A percentile compares a stretch with the other conserved stretches of the same genome.
Conservation (phyloP, 2,113 vertebrate species). For the Lagopus leucura region DNA sequence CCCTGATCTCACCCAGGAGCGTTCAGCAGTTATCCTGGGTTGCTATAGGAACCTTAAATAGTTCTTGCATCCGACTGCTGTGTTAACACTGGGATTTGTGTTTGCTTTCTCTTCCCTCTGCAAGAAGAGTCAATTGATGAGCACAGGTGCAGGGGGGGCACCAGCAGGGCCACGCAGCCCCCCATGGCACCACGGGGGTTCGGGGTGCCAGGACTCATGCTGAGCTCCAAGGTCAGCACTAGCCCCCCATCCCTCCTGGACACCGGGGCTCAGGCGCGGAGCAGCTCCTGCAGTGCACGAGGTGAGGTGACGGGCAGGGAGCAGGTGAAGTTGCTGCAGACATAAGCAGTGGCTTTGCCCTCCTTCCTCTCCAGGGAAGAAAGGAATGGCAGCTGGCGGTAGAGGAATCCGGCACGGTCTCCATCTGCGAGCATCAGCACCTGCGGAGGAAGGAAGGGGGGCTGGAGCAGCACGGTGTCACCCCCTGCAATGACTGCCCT, state of each 20-base stretch:
- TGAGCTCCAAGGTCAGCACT: neutral
- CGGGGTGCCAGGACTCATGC: too few relatives aligned
- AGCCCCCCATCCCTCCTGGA: neutral
- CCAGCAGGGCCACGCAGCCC: neutral
- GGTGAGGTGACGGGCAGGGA: conserved; percentile 87
- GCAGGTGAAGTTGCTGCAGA: conserved; percentile 89
- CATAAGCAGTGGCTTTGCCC: conserved; percentile 84
- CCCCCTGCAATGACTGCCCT: neutral
- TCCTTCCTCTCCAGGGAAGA: conserved; percentile 80
- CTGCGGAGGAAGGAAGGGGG: conserved; percentile 70
- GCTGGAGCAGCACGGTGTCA: neutral
- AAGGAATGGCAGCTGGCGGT: conserved; percentile 85
- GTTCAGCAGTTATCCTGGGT: conserved; percentile 4
- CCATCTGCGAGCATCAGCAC: conserved; percentile 88
- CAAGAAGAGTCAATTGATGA: neutral
- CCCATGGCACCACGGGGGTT: neutral
- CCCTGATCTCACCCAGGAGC: conserved; percentile 48
- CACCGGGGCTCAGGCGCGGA: conserved; percentile 61
- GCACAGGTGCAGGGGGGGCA: rapidly evolving
- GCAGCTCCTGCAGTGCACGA: conserved; percentile 82
- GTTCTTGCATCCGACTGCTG: conserved; percentile 28
- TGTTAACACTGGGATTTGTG: neutral
- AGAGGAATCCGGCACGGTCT: conserved; percentile 80
- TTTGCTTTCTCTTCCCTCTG: neutral
- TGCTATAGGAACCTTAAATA: conserved; percentile 47